Base-by-base conservation (phyloP, 2,797 vertebrate species). In the Rhabdophis nuchalis region DNA sequence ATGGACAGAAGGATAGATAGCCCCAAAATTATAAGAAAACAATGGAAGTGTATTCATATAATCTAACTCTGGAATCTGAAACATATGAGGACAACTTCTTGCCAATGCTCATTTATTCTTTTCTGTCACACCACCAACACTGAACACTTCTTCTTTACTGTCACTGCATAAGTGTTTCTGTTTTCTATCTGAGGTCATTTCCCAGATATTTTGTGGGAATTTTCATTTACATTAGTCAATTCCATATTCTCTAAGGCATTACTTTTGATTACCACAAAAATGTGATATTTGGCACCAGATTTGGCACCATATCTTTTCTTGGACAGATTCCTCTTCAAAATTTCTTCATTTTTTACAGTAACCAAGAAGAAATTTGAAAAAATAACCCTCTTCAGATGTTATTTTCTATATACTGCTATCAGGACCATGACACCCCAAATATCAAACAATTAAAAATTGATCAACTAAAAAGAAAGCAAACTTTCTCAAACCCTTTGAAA, bases 401-500 rank as follows among this genome's bases (percentile, higher is more conserved):
- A 36, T 77, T 87, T 82, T 82, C 64, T 91, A 10, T 87, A 92
- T 92, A 87, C 54, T 91, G 93, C n/a, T 56, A 94, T 23, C 13
- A 60, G 32, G 88, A 54, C 89, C 85, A 93, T 87, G 90, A 46
- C 56, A 88, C 91, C 88, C 60, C 61, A 92, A 89, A 94, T 77
- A 93, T 25, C 56, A 92, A 93, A 64, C 57, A 87, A 95, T 92
- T 93, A 77, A 86, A 93, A 92, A 90, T n/a, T 94, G n/a, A 72
- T 91, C 95, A 92, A 93, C 93, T 95, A 94, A 92, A 92, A 94
- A 93, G 50, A 2, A 95, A 88, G 77, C 94, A 94, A 93, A 93
- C n/a, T 91, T 94, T 90, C 93, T 77, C 89, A 68, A 87, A 91
- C 87, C 72, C 92, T 93, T 93, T 94, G 52, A 82, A 94, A 95